Conservation (phyloP, 2,113 vertebrate species). For the Poeciliopsis turrubarensis region DNA sequence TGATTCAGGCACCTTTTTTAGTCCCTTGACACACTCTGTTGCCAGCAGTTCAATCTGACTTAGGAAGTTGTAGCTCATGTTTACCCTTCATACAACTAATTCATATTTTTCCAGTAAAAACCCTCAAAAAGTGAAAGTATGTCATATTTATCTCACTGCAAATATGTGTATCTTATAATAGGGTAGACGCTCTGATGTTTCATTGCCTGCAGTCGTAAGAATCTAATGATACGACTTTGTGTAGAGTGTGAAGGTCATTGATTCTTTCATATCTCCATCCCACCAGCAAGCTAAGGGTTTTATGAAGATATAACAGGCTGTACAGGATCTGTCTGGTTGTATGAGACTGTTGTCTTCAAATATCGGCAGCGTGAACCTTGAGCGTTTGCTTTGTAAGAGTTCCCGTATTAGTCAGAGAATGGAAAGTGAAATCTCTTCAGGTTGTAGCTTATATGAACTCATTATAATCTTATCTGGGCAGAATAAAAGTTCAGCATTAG, state of each 20-base stretch:
- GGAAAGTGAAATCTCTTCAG: neutral
- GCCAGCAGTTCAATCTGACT: too few species aligned
- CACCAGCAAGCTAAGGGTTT: neutral
- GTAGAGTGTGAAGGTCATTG: neutral
- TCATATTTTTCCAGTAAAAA: neutral
- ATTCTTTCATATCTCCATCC: neutral
- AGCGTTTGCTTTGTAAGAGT: neutral
- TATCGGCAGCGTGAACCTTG: neutral
- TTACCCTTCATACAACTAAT: neutral
- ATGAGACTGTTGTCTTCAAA: neutral
- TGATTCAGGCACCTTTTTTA: too few species aligned
- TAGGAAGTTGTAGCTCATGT: neutral
- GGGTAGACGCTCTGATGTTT: neutral
- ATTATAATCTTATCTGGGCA: neutral
- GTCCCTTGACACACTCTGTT: too few species aligned
- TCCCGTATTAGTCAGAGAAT: neutral
- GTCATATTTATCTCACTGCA: neutral
- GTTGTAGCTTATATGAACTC: neutral
- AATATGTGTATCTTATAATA: neutral
- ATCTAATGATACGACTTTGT: neutral
- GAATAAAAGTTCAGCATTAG: conserved; percentile 15
- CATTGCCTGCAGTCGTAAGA: neutral
- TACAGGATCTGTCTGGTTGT: neutral
- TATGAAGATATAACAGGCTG: neutral
- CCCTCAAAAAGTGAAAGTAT: neutral